These are phyloP conservation scores for Galemys pyrenaicus DNA, from an alignment of 2,113 vertebrate genomes.

Conservation along the genomic window DNA sequence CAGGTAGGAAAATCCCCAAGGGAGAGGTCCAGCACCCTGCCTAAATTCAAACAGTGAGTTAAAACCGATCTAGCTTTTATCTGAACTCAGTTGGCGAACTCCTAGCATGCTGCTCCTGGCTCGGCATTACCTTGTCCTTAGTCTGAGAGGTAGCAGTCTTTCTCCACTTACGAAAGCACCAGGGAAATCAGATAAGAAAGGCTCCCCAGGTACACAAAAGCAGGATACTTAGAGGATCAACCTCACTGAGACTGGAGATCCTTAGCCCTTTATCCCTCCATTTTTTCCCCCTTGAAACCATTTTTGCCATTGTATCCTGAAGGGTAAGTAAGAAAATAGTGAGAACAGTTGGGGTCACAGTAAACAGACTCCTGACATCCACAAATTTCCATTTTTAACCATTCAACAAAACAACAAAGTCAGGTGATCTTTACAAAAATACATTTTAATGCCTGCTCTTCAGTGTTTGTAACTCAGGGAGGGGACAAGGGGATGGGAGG, in stretches of 20 bases:
- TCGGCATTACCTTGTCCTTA: not conserved
- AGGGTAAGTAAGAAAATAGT: not conserved
- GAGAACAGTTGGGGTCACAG: not conserved
- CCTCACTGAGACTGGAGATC: not conserved
- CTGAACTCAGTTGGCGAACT: not conserved
- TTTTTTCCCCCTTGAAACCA: not conserved
- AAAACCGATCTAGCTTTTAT: not conserved
- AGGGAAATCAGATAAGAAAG: not conserved
- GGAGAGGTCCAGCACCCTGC: not conserved
- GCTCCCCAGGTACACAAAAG: not conserved
- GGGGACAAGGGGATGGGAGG: not conserved
- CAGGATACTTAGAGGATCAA: not conserved
- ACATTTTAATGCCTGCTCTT: slow-evolving; percentile 37
- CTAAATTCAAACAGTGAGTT: not conserved
- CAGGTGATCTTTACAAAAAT: not conserved
- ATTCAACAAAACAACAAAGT: not conserved
- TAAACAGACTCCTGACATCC: not conserved
- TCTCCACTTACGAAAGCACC: not conserved
- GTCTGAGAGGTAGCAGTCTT: not conserved
- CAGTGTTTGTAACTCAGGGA: not conserved
- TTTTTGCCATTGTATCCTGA: not conserved
- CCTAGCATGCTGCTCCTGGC: not conserved
- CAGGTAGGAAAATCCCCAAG: not conserved
- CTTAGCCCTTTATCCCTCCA: not conserved
- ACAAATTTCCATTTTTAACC: slow-evolving; percentile 18